phyloP scores from a whole-genome alignment of 2,888 invertebrate genomes.

The Caenorhabditis sulstoni region DNA sequence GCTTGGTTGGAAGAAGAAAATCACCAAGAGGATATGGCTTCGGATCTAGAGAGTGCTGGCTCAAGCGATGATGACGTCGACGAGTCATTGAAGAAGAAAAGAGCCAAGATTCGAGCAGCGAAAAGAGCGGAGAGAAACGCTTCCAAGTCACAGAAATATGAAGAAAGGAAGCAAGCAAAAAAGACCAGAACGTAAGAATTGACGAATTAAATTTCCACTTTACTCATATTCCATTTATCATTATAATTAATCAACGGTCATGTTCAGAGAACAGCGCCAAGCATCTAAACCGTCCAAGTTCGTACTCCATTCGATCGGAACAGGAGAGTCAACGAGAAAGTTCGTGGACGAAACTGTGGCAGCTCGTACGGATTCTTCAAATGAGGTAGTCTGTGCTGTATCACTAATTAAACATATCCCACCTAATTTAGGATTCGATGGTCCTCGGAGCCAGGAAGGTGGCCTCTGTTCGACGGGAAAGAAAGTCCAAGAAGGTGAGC shows the following conservation, averaged over 20 bases:
- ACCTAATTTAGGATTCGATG: slow-evolving; percentile 56
- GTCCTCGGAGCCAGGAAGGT: slow-evolving; percentile 51
- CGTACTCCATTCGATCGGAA: slow-evolving; percentile 63
- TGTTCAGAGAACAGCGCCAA: slow-evolving; percentile 54
- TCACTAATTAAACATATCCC: no score
- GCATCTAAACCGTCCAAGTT: slow-evolving; percentile 64
- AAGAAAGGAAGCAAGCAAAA: slow-evolving; percentile 56
- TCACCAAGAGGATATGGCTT: slow-evolving; percentile 41
- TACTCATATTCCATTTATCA: no score
- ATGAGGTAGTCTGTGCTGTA: background rate
- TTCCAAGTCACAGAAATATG: slow-evolving; percentile 46
- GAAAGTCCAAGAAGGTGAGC: slow-evolving; percentile 35
- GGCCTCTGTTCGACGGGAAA: slow-evolving; percentile 8
- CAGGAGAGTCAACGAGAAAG: slow-evolving; percentile 65
- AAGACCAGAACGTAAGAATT: slow-evolving; percentile 57
- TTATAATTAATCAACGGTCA: no score
- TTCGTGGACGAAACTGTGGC: slow-evolving; percentile 62
- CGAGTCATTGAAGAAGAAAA: slow-evolving; percentile 46
- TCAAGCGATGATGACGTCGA: slow-evolving; percentile 54
- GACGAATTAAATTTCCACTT: no score
- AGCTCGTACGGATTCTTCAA: background rate
- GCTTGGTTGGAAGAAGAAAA: slow-evolving; percentile 49
- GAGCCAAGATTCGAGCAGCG: slow-evolving; percentile 35
- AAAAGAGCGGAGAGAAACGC: slow-evolving; percentile 43
- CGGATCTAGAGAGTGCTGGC: slow-evolving; percentile 42